phyloP scores from a whole-genome alignment of 1,140 invertebrate genomes.

The Brachionus rubens region DNA sequence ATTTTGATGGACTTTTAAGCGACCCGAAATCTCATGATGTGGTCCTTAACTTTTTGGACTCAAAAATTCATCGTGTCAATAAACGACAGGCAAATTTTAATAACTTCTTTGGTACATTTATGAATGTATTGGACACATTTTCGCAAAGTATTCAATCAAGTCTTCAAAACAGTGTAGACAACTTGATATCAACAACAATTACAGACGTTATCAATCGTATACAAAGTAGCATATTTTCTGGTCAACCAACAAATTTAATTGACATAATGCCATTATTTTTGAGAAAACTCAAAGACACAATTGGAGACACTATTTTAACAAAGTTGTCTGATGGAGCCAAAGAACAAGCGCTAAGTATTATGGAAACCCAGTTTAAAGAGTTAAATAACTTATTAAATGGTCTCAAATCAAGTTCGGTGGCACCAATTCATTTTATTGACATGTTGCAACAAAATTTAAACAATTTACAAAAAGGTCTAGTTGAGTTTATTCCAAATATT shows the following conservation, averaged over 20 bases:
- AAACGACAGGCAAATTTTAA: conserved; percentile 2
- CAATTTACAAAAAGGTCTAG: background rate
- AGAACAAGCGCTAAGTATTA: background rate
- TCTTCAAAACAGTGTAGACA: conserved; percentile 2
- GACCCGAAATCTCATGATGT: background rate
- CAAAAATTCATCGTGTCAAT: background rate
- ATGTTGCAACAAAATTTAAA: background rate
- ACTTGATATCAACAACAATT: conserved; percentile 13
- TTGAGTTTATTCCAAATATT: conserved; percentile 14
- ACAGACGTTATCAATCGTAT: conserved; percentile 1
- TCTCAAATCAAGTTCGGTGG: background rate
- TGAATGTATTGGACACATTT: conserved; percentile 9
- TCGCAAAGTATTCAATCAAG: background rate
- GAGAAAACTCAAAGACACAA: background rate
- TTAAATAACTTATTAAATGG: background rate
- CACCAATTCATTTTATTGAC: conserved; percentile 18
- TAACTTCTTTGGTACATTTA: background rate
- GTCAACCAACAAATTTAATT: background rate
- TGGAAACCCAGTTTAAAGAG: conserved; percentile 5
- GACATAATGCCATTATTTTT: background rate
- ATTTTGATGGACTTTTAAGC: background rate
- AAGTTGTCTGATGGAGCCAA: background rate
- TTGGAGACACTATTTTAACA: background rate
- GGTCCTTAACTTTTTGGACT: background rate
- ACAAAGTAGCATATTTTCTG: conserved; percentile 12